A percentile compares a stretch with the other conserved stretches of the same genome.
These are phyloP conservation scores for Mythimna albipuncta DNA, from an alignment of 2,888 invertebrate species.

Conservation along the genomic window DNA sequence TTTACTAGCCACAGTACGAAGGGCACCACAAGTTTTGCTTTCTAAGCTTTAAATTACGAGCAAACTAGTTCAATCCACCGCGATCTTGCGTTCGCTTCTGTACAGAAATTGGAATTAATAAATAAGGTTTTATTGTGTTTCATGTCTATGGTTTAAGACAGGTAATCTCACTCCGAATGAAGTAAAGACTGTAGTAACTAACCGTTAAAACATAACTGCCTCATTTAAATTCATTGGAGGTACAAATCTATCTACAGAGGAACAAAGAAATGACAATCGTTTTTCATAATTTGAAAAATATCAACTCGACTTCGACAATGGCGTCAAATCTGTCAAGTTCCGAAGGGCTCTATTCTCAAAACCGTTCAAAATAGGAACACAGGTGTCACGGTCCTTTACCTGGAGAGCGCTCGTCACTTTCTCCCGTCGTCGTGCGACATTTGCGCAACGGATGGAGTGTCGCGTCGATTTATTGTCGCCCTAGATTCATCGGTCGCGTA, in stretches of 20 bases:
- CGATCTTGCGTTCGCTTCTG: conserved; percentile 43
- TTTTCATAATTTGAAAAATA: conserved; percentile 41
- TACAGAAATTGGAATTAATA: conserved; percentile 49
- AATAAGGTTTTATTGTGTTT: conserved; percentile 59
- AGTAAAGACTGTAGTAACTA: conserved; percentile 41
- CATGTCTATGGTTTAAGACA: conserved; percentile 40
- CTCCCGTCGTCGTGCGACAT: conserved; percentile 59
- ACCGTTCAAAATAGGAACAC: conserved; percentile 49
- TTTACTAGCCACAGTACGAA: conserved; percentile 76
- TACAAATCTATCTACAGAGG: conserved; percentile 37
- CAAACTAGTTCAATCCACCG: conserved; percentile 57
- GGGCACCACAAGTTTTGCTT: conserved; percentile 77
- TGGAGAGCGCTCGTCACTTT: conserved; percentile 69
- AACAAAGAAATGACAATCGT: conserved; percentile 52
- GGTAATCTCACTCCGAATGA: conserved; percentile 45
- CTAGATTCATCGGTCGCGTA: conserved; percentile 60
- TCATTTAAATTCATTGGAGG: conserved; percentile 30
- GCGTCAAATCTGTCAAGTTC: conserved; percentile 23
- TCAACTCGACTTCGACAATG: conserved; percentile 43
- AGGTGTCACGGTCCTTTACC: conserved; percentile 66
- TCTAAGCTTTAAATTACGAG: conserved; percentile 84
- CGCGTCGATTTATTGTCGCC: conserved; percentile 63
- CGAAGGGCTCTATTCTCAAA: conserved; percentile 58
- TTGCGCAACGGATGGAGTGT: conserved; percentile 68
- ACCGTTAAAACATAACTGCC: conserved; percentile 27